Evolutionary conservation across 2,888 invertebrate species (phyloP).

Genomic region (Tachina fera): DNA sequence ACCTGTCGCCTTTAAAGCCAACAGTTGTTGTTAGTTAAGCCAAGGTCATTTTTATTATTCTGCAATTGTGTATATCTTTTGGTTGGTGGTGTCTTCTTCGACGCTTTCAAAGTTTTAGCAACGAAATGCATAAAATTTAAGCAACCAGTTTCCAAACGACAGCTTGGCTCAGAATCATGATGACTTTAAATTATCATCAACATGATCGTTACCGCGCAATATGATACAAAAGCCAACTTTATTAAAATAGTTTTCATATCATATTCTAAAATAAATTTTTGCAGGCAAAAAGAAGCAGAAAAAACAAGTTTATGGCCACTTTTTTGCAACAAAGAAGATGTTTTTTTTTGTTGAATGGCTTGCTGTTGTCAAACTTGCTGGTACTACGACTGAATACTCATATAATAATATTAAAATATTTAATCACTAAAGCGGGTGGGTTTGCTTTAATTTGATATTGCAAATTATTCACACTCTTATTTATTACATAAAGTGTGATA

Average conservation of each 20-base stretch:
- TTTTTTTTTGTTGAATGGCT: not conserved
- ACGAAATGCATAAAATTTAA: slow-evolving; percentile 17
- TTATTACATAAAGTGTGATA: not conserved
- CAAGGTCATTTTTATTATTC: slow-evolving; percentile 66
- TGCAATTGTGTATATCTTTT: slow-evolving; percentile 1
- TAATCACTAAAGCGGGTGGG: slow-evolving; percentile 40
- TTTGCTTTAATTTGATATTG: slow-evolving; percentile 2
- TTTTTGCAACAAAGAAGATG: slow-evolving; percentile 11
- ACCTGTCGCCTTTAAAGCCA: slow-evolving; percentile 60
- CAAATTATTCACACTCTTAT: not conserved
- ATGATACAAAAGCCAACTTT: slow-evolving; percentile 20
- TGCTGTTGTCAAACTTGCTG: not conserved
- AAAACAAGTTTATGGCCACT: slow-evolving; percentile 57
- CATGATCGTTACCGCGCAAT: slow-evolving; percentile 8
- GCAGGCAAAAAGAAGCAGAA: not conserved
- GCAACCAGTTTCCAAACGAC: slow-evolving; percentile 25
- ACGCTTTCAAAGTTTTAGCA: slow-evolving; percentile 28
- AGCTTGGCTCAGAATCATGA: slow-evolving; percentile 10
- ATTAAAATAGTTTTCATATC: slow-evolving; percentile 27
- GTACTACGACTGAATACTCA: not conserved
- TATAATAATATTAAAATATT: not conserved
- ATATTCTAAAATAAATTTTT: slow-evolving; percentile 25
- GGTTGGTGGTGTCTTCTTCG: slow-evolving; percentile 35
- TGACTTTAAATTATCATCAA: slow-evolving; percentile 20
- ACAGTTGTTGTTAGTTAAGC: slow-evolving; percentile 55